Conservation (phyloP, 2,113 vertebrate species). For the Eudyptes chrysolophus region DNA sequence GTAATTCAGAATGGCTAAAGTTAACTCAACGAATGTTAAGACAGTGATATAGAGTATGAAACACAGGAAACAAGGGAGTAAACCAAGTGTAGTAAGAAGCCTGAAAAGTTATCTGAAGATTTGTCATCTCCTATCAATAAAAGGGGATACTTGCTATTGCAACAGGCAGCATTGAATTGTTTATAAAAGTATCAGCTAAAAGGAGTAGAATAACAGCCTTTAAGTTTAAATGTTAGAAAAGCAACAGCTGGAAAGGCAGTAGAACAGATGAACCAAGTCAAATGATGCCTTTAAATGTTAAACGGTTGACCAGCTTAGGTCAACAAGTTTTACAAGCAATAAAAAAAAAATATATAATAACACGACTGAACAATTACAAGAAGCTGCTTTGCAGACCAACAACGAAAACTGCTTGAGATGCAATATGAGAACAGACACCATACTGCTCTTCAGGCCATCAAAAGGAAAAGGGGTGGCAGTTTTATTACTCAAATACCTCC, state of each 20-base stretch:
- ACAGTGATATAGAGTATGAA: background rate
- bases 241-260: background rate
- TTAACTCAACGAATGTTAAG: background rate
- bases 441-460: background rate
- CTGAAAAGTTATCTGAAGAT: background rate
- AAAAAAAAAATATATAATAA: background rate
- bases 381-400: background rate
- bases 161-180: background rate
- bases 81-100: background rate
- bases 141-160: background rate
- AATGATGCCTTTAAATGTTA: background rate
- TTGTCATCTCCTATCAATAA: background rate
- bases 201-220: background rate
- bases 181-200: background rate
- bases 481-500: slow-evolving; percentile 20
- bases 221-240: background rate
- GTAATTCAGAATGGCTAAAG: background rate
- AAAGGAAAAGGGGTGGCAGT: background rate
- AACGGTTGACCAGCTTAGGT: background rate
- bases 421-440: background rate
- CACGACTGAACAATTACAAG: background rate
- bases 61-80: background rate
- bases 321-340: background rate
- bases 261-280: background rate
- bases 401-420: background rate